Base-by-base conservation (phyloP, 2,113 vertebrate species). In the Oxygymnocypris stewartii region DNA sequence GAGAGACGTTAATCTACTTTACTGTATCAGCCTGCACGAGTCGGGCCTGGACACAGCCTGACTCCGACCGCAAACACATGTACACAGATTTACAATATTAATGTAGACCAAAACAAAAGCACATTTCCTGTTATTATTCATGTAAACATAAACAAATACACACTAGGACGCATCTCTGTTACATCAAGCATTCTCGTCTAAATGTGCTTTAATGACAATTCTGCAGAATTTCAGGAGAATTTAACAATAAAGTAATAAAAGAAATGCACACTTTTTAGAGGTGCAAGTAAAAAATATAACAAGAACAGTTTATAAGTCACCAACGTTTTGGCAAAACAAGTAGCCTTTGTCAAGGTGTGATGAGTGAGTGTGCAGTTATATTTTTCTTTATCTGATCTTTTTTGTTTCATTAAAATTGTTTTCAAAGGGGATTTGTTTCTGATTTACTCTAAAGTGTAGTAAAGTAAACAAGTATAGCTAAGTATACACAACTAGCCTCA, bases 1-100 rank as follows among this genome's bases (percentile, higher is more conserved):
- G 80, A 74, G 40, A 74, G 40, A 80, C 61, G 28, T 35, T 89
- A 89, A 88, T 89, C 88, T 89, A 47, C 85, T 88, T 90, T 84
- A 85, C 71, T 85, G 87, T 88, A 79, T 89, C 87, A 90, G 84
- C 81, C 86, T 86, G 79, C 82, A 87, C 84, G 71, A 74, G 11
- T 61, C 20, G 85, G 42, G 47, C 90, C 85, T 61, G 57, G 85
- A 85, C 82, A 78, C 80, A n/a, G 89, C 82, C 87, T 87, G 88
- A 78, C 86, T 76, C 89, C 79, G n/a, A 77, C 51, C 59, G 71
- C 67, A 37, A 73, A 81, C 84, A 84, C 77, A 86, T 47, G 25
- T 13, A 80, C 77, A 75, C 35, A 86, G 10, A 82, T 25, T 49
- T 47, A 75, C 13, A 28, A 40, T 23, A 35, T 54, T 37, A 71